Conservation (phyloP, 2,113 vertebrate species). For the Megaceryle maxima region DNA sequence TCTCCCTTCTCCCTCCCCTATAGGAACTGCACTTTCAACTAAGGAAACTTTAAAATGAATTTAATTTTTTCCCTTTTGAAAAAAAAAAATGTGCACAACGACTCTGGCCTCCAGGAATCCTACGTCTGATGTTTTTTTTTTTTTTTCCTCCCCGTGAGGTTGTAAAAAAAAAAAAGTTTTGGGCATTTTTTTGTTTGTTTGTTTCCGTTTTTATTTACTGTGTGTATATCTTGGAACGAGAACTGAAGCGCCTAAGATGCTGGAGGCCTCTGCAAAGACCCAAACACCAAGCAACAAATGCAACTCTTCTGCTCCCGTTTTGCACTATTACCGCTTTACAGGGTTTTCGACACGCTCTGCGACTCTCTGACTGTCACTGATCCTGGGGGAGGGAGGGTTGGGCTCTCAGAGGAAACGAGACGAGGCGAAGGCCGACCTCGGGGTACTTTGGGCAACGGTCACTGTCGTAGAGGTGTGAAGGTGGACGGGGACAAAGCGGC, state of each 20-base stretch:
- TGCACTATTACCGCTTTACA: conserved; percentile 53
- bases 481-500: not conserved
- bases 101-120: not conserved
- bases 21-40: conserved; percentile 50
- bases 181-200: not conserved
- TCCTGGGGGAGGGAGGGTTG: not conserved
- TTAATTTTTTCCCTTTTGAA: not conserved
- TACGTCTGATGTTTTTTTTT: not conserved
- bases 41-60: conserved; percentile 9
- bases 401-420: not conserved
- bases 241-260: not conserved
- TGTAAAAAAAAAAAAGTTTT: not conserved
- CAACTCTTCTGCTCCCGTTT: not conserved
- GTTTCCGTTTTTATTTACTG: not conserved
- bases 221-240: not conserved
- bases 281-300: not conserved
- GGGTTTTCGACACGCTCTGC: not conserved
- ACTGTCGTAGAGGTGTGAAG: not conserved
- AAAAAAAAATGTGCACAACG: not conserved
- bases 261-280: not conserved
- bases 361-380: not conserved
- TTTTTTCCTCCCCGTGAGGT: not conserved
- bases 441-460: not conserved
- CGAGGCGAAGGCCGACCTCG: not conserved
- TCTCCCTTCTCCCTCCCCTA: not conserved